Evolutionary conservation across 2,113 vertebrate genomes (phyloP).

Genomic region (Leiothrix lutea): DNA sequence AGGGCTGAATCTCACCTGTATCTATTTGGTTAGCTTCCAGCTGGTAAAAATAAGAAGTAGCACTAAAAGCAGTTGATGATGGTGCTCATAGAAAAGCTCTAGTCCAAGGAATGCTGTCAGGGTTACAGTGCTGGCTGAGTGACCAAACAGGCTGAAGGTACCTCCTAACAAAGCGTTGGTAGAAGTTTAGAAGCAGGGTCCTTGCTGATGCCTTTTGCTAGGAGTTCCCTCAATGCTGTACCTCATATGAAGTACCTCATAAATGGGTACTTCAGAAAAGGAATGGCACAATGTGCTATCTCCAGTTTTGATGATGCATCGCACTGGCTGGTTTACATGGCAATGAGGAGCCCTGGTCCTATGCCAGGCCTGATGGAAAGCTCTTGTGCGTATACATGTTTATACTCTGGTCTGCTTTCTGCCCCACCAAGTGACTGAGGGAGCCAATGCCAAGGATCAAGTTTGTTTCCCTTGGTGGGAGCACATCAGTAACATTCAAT

Average conservation of each 20-base stretch:
- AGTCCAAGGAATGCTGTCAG: neutral
- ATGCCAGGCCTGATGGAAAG: neutral
- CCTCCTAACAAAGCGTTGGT: neutral
- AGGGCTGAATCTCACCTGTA: neutral
- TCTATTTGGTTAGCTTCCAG: neutral
- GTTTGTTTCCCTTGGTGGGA: slow-evolving; percentile 25
- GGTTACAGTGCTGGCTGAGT: neutral
- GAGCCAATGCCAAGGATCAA: neutral
- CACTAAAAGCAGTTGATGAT: neutral
- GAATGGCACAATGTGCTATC: neutral
- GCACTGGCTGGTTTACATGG: neutral
- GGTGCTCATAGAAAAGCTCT: neutral
- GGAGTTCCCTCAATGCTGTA: neutral
- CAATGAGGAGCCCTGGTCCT: neutral
- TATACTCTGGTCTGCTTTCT: neutral
- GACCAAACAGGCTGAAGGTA: neutral
- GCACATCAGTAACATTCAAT: neutral
- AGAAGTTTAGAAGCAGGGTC: neutral
- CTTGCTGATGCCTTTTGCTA: neutral
- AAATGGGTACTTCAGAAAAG: neutral
- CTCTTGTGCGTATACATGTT: neutral
- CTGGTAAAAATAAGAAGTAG: neutral
- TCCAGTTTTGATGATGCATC: neutral
- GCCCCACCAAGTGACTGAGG: neutral
- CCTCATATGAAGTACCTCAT: no score